Evolutionary conservation across 2,797 vertebrate species (phyloP), one percentile per base, ranked within the genome.

Genomic region (Helicolenus hilgendorfi): DNA sequence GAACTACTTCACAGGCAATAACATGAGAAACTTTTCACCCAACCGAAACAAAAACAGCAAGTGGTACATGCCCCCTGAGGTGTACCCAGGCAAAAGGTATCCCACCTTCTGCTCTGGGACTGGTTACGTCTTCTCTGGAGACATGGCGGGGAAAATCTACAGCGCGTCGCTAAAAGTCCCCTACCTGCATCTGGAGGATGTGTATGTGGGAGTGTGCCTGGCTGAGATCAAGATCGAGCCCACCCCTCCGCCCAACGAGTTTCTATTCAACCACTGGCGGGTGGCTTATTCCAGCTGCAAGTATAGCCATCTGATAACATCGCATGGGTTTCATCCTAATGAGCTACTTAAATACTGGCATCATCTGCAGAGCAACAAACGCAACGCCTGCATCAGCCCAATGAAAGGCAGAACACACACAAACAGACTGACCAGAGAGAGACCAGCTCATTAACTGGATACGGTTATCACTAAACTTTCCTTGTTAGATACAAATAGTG

Each of bases 71-170:
- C 95, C 99, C 11, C 98, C 97, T 0, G 98, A 99, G 74, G 89
- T 98, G 77, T 99, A 99, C 91, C 98, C 98, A 4, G 97, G 98
- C 0, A 98, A 98, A 56, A 98, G 97, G 81, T 99, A 99, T 15
- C 99, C 99, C 67, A 98, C 98, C n/a, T 99, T 99, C 92, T 99
- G 99, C 92, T 99, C 99, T 2, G 99, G 99, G 78, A 99, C 99
- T 0, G 99, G 99, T n/a, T 99, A 99, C 0, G 98, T 99, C 67
- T 98, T 99, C 92, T 99, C 99, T 29, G 98, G 98, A 73, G 98
- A 99, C 92, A 90, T 99, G 93, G 98, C 99, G 0, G 94, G 94
- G 36, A 98, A 98, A 93, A 98, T 99, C 89, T 99, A 99, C 86
- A 93, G 90, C 72, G 98, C 96, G 18, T 99, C 99, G 31, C 89